phyloP scores from a whole-genome alignment of 2,113 vertebrate species.

The Protobothrops flavoviridis region DNA sequence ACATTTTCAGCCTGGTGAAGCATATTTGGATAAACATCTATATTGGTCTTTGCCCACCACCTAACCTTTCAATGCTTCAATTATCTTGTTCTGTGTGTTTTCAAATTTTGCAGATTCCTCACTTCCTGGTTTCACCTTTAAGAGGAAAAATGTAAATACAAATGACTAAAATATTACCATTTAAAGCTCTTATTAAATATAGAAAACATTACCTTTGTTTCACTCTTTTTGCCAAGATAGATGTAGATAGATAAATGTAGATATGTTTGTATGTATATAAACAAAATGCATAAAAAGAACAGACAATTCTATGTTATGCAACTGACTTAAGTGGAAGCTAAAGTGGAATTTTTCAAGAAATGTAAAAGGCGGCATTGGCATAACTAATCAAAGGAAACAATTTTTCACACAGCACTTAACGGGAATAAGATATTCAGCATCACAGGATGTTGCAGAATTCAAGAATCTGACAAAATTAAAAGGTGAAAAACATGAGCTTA shows the following conservation, averaged over 20 bases:
- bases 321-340: constrained; percentile 2
- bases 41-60: constrained; percentile 41
- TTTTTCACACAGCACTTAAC: constrained; percentile 29
- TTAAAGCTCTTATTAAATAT: neutral
- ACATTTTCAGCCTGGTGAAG: constrained; percentile 46
- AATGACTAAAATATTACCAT: neutral
- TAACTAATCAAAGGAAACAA: constrained; percentile 23
- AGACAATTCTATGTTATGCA: constrained; percentile 2
- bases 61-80: constrained; percentile 21
- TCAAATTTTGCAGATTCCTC: constrained; percentile 34
- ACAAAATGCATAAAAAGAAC: constrained; percentile 13
- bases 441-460: neutral
- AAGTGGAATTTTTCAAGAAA: constrained; percentile 6
- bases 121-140: constrained; percentile 33
- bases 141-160: constrained; percentile 22
- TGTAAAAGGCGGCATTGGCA: constrained; percentile 8
- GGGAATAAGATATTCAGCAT: constrained; percentile 14
- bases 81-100: constrained; percentile 32
- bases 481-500: neutral
- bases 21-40: constrained; percentile 42
- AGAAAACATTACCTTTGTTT: neutral
- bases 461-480: constrained; percentile 7
- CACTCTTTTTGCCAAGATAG: neutral
- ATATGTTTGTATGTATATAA: neutral
- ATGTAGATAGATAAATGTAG: neutral